phyloP scores from a whole-genome alignment of 2,888 invertebrate species.

The Chymomyza fuscimana region DNA sequence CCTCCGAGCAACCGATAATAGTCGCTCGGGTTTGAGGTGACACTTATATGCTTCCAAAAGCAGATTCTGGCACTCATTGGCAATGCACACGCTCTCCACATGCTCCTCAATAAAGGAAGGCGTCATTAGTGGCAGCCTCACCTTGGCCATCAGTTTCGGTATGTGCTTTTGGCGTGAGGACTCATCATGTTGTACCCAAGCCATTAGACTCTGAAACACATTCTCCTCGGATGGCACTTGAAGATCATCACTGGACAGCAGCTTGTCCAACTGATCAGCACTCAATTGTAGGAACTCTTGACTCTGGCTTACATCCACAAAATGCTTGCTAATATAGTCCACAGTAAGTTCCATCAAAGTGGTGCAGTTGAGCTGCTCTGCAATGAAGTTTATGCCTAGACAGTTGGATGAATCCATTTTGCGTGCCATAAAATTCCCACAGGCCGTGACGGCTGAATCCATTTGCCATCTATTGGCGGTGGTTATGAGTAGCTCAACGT shows the following conservation, averaged over 20 bases:
- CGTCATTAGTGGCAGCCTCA: constrained; percentile 85
- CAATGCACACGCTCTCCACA: constrained; percentile 86
- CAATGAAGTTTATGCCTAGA: constrained; percentile 94
- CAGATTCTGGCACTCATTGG: constrained; percentile 88
- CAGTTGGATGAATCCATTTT: constrained; percentile 93
- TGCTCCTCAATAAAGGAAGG: constrained; percentile 86
- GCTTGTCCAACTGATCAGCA: constrained; percentile 88
- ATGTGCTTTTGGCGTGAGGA: constrained; percentile 85
- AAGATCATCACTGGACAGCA: constrained; percentile 93
- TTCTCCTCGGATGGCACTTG: constrained; percentile 95
- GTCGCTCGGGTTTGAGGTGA: constrained; percentile 82
- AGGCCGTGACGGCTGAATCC: constrained; percentile 86
- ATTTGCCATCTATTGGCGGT: constrained; percentile 94
- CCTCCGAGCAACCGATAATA: too few species aligned
- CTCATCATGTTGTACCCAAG: constrained; percentile 92
- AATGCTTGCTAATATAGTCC: constrained; percentile 80
- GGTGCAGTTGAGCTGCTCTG: constrained; percentile 94
- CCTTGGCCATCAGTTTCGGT: constrained; percentile 86
- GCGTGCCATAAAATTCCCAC: constrained; percentile 92
- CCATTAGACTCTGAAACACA: constrained; percentile 92
- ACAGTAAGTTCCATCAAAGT: too few species aligned
- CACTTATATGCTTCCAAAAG: constrained; percentile 97
- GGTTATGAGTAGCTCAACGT: constrained; percentile 91
- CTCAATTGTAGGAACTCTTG: constrained; percentile 81
- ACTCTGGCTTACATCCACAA: constrained; percentile 84